Conservation (phyloP, 2,888 invertebrate genomes). For the Chrysotoxum bicinctum region DNA sequence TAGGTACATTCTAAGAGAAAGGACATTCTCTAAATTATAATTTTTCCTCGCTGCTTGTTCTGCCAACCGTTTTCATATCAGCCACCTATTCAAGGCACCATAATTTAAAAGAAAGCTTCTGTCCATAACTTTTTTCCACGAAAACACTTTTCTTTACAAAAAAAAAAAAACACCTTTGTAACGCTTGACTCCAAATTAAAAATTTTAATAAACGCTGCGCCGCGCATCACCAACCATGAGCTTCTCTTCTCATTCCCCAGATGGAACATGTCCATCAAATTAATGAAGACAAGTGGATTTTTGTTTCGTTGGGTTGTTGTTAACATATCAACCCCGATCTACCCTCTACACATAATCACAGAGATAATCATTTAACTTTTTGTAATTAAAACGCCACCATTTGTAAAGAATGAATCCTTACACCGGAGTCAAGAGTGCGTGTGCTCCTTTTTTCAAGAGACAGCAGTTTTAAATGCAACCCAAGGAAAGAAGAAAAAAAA, state of each 20-base stretch:
- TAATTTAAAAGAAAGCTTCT: not conserved
- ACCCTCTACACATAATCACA: conserved; percentile 8
- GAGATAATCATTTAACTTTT: conserved; percentile 69
- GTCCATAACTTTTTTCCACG: not conserved
- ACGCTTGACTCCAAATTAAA: conserved; percentile 43
- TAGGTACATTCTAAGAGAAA: not conserved
- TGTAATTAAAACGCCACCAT: conserved; percentile 72
- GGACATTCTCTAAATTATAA: not conserved
- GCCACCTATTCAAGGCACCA: not conserved
- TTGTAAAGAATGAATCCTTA: conserved; percentile 58
- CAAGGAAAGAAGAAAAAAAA: not conserved
- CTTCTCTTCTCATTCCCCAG: not conserved
- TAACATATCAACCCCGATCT: not conserved
- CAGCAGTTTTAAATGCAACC: conserved; percentile 2
- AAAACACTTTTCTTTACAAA: not conserved
- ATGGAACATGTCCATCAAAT: conserved; percentile 61
- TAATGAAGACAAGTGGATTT: conserved; percentile 66
- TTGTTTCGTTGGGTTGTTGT: not conserved
- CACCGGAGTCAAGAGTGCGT: conserved; percentile 68
- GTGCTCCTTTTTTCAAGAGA: conserved; percentile 47
- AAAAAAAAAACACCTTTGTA: not conserved
- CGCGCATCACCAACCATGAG: not conserved
- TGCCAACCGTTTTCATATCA: not conserved
- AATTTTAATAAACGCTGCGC: conserved; percentile 39
- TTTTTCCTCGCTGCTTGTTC: not conserved